A percentile compares a stretch with the other conserved stretches of the same genome.
Evolutionary conservation across 2,113 vertebrate species (phyloP).

Genomic region (Burhinus bistriatus): DNA sequence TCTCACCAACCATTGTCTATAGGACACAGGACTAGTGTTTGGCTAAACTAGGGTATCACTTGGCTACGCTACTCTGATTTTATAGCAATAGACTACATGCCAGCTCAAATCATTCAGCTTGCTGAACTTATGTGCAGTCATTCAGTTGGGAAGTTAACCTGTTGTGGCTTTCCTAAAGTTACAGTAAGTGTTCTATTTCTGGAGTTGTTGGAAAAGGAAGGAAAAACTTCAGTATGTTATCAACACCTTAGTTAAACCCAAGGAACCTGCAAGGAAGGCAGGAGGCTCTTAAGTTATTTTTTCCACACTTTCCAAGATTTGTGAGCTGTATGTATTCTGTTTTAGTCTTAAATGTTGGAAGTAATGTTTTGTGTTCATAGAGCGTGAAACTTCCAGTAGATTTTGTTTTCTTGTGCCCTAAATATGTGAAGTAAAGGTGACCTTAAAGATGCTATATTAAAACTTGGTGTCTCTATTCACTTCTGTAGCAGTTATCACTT

Average conservation of each 20-base stretch:
- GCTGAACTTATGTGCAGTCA: accelerated
- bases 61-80: neutral
- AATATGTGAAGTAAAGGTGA: neutral
- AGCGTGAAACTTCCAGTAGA: neutral
- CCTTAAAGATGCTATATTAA: neutral
- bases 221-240: neutral
- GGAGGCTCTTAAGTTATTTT: neutral
- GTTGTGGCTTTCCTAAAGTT: neutral
- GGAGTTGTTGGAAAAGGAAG: neutral
- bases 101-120: neutral
- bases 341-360: neutral
- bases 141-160: neutral
- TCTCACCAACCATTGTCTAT: neutral
- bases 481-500: neutral
- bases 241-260: neutral
- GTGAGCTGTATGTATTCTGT: neutral
- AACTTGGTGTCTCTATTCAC: neutral
- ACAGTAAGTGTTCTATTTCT: neutral
- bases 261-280: neutral
- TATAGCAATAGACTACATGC: neutral
- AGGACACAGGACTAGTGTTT: neutral
- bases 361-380: neutral
- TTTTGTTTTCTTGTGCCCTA: neutral
- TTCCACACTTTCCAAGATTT: neutral
- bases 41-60: neutral